Base-by-base conservation (phyloP, 2,888 invertebrate genomes). In the Temnothorax rugatulus region DNA sequence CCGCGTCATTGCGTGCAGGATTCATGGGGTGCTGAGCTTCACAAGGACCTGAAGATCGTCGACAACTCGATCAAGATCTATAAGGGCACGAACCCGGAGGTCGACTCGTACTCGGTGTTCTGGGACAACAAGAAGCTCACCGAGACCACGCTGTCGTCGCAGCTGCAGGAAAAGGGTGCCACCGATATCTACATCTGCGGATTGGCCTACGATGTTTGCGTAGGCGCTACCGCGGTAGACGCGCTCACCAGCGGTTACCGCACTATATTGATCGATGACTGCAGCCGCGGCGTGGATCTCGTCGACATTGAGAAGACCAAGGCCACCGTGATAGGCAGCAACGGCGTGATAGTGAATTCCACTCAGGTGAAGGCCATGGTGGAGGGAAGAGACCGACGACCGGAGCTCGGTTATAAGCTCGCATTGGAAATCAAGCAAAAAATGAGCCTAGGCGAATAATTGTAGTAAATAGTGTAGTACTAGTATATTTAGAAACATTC, bases 51-150 rank as follows among this genome's bases (percentile, higher is more conserved):
- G 0, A 98, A 98, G 96, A 97, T 98, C 81, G 96, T 97, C 59
- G 97, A 98, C 9, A 96, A 96, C 83, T 97, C 97, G 4, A 96
- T 97, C 71, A 97, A 98, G 94, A 97, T 98, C 75, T 98, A 98
- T 95, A 98, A 98, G 94, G 99, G 99, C 59, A 98, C 98, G 1
- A 98, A 99, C 95, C 97, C 99, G 0, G 98, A 99, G 90, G 98
- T 99, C 82, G 99, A 99, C 95, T 99, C 99, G 1, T 99, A 99
- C 95, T 99, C 99, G 0, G 99, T 99, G 66, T 99, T 99, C 96
- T 99, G 98, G 98, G 99, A 99, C 95, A 99, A 99, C 95, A 98
- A 98, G 95, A 98, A 98, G 95, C 95, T 98, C 85, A 97, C 97
- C 1, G 97, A 98, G 94, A 99, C 99, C 7, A 97, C 97, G 15